Percentiles rank a stretch among this genome's conserved stretches.
Conservation (phyloP, 2,113 vertebrate genomes). For the Psilopsiagon aurifrons region DNA sequence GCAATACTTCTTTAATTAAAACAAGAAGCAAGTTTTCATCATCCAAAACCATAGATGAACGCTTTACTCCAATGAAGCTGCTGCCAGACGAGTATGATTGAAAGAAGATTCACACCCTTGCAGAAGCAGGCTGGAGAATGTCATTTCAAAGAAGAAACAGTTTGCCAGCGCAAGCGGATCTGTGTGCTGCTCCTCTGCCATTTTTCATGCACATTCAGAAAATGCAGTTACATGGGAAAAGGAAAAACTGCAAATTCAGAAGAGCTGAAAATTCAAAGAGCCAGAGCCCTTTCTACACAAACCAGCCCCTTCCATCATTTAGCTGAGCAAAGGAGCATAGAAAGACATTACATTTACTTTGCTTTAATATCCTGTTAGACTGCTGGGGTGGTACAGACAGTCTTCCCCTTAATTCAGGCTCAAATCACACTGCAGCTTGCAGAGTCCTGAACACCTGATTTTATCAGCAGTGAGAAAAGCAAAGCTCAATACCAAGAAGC, state of each 20-base stretch:
- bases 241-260: background rate
- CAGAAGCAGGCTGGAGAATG: conserved; percentile 25
- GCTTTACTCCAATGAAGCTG: conserved; percentile 32
- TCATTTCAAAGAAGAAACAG: conserved; percentile 33
- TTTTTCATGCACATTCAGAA: conserved; percentile 59
- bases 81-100: conserved; percentile 33
- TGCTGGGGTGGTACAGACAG: background rate
- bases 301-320: background rate
- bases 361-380: background rate
- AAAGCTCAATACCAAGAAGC: background rate
- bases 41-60: background rate
- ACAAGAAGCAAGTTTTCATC: conserved; percentile 9
- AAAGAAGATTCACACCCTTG: conserved; percentile 51
- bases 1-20: conserved; percentile 32
- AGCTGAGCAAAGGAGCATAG: conserved; percentile 19
- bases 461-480: background rate
- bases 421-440: background rate
- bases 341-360: conserved; percentile 34
- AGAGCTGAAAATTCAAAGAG: conserved; percentile 3
- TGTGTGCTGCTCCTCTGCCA: background rate
- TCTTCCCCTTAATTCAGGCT: background rate
- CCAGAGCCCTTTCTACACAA: background rate
- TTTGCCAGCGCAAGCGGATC: conserved; percentile 24
- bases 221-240: conserved; percentile 21
- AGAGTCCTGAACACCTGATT: background rate